Evolutionary conservation across 1,140 invertebrate genomes (phyloP).

Genomic region (Formica exsecta): DNA sequence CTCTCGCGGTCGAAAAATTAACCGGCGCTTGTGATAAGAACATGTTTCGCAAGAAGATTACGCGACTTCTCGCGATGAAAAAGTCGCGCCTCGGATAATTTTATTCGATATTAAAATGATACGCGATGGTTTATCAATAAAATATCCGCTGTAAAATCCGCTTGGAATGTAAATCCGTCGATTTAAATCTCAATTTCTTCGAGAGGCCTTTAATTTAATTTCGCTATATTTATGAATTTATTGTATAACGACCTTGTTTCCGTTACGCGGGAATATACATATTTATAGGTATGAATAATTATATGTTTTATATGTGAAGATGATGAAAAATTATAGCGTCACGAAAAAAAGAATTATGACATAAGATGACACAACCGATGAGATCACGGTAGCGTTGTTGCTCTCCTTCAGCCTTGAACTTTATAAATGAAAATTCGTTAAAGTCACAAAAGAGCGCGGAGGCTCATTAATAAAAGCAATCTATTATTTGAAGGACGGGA

Average conservation of each 20-base stretch:
- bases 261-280: background rate
- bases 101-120: background rate
- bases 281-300: slow-evolving; percentile 9
- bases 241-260: background rate
- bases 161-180: background rate
- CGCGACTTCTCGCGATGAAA: background rate
- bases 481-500: background rate
- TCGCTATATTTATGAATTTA: background rate
- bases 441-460: background rate
- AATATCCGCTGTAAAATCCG: background rate
- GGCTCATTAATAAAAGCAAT: background rate
- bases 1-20: slow-evolving; percentile 44
- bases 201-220: background rate
- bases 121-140: background rate
- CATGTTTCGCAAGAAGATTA: slow-evolving; percentile 7
- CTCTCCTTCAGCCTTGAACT: background rate
- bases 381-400: background rate
- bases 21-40: slow-evolving; percentile 18
- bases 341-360: background rate
- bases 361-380: background rate
- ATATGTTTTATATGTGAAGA: background rate
- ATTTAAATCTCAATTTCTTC: background rate
- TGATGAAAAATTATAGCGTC: background rate
- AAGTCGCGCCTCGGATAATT: background rate
- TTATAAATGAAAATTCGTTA: slow-evolving; percentile 3